These are phyloP conservation scores for Drosophila truncata DNA, from an alignment of 1,140 invertebrate species.

Conservation along the genomic window DNA sequence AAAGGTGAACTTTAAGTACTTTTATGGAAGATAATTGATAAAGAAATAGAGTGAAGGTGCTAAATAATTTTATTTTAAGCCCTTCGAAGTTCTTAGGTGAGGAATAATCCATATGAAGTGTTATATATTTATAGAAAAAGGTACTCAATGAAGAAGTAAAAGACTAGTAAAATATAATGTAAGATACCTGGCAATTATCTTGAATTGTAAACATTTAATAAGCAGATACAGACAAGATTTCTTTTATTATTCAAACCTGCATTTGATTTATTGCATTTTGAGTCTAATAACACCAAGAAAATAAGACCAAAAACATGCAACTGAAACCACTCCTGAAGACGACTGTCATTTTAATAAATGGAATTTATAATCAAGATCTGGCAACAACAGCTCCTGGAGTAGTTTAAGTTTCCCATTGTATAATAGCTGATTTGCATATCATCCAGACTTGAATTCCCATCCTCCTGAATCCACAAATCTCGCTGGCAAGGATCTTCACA, in stretches of 20 bases:
- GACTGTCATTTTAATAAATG: conserved; percentile 20
- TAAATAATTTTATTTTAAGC: too few species aligned
- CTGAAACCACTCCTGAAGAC: not conserved
- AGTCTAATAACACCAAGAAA: not conserved
- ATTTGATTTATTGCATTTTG: not conserved
- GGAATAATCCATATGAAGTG: too few species aligned
- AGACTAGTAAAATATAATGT: too few species aligned
- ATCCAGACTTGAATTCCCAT: not conserved
- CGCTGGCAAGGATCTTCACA: conserved; percentile 26
- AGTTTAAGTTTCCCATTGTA: conserved; percentile 29
- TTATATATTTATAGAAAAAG: too few species aligned
- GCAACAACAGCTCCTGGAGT: conserved; percentile 13
- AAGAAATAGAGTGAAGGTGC: too few species aligned
- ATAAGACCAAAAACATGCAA: not conserved
- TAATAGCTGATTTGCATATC: conserved; percentile 33
- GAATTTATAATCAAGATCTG: conserved; percentile 17
- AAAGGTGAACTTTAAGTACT: too few species aligned
- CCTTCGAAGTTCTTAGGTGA: too few species aligned
- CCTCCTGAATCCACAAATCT: conserved; percentile 20
- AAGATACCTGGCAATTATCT: not conserved
- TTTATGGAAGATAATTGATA: too few species aligned
- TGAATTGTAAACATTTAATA: not conserved
- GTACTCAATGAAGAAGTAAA: too few species aligned
- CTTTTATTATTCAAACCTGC: not conserved
- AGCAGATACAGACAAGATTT: not conserved